Evolutionary conservation across 2,113 vertebrate genomes (phyloP).

Genomic region (Phrynosoma platyrhinos): DNA sequence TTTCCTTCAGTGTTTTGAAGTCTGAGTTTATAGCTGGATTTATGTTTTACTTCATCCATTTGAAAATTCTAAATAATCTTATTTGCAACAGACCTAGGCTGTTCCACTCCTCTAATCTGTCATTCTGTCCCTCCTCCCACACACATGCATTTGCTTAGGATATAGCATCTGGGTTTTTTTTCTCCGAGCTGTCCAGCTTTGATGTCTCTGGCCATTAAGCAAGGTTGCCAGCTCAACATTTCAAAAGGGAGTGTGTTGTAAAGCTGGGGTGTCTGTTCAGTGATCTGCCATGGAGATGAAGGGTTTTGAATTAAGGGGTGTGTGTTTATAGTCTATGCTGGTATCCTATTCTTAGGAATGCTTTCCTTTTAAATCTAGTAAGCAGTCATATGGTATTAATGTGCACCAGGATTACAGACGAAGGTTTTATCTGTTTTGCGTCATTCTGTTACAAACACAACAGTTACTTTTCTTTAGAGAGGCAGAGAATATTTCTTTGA

Average conservation of each 20-base stretch:
- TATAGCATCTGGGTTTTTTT: background rate
- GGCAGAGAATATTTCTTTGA: slow-evolving; percentile 7
- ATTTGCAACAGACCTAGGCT: background rate
- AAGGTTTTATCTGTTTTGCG: slow-evolving; percentile 25
- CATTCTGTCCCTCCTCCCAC: background rate
- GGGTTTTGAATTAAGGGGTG: background rate
- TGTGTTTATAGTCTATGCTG: background rate
- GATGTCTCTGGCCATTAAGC: background rate
- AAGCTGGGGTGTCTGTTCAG: background rate
- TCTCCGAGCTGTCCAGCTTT: background rate
- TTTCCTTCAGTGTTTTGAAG: background rate
- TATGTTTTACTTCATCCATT: background rate
- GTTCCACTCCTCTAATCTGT: background rate
- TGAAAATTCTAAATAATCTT: background rate
- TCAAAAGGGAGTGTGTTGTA: background rate
- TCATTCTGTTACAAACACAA: background rate
- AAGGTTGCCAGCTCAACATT: background rate
- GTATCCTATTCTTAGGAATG: background rate
- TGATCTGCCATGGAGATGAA: background rate
- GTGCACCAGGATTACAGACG: slow-evolving; percentile 21
- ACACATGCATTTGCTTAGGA: background rate
- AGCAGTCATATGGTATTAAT: background rate
- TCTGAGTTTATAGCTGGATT: background rate
- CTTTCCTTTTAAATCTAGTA: slow-evolving; percentile 6
- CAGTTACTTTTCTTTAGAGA: slow-evolving; percentile 31